These are phyloP conservation scores for Neopelma chrysocephalum DNA, from an alignment of 2,797 vertebrate species.

Conservation along the genomic window DNA sequence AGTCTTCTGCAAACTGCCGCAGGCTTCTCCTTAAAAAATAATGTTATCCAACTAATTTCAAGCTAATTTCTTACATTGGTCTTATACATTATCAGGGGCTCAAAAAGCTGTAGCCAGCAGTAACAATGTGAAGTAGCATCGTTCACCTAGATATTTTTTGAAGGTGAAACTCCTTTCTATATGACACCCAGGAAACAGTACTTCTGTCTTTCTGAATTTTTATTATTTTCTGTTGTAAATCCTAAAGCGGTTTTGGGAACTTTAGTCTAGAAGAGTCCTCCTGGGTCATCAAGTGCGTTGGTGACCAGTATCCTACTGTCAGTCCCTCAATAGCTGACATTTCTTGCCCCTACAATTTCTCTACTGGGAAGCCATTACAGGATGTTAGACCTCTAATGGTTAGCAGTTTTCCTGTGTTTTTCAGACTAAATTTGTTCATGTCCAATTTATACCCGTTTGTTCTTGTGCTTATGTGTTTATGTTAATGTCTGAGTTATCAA, in stretches of 20 bases:
- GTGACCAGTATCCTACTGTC: not conserved
- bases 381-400: not conserved
- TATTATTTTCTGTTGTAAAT: not conserved
- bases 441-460: not conserved
- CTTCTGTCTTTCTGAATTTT: not conserved
- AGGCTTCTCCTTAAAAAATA: not conserved
- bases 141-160: not conserved
- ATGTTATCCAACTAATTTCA: not conserved
- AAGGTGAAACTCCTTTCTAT: not conserved
- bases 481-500: not conserved
- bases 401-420: not conserved
- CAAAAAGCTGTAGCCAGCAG: not conserved
- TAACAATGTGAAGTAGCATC: accelerated
- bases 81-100: not conserved
- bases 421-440: not conserved
- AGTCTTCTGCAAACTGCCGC: not conserved
- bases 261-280: not conserved
- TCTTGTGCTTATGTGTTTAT: not conserved
- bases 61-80: not conserved
- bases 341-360: not conserved
- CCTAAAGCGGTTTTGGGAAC: not conserved
- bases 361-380: not conserved
- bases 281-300: not conserved
- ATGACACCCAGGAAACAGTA: not conserved
- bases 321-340: not conserved